Evolutionary conservation across 2,797 vertebrate genomes (phyloP), one percentile per base, ranked within the genome.

Genomic region (Neostethus bicornis): DNA sequence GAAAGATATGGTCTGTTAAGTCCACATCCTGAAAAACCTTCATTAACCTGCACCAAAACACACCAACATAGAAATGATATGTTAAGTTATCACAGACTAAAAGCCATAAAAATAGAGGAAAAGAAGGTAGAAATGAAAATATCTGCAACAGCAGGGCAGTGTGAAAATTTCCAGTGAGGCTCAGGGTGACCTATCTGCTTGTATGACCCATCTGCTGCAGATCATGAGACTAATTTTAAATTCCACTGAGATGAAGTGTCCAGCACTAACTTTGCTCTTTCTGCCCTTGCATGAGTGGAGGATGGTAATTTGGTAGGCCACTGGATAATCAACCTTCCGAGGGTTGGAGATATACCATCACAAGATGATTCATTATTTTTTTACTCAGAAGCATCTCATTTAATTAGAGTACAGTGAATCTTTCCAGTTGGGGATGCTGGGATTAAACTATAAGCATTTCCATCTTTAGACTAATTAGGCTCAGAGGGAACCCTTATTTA

Each of bases 171-270:
- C 52, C 58, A 17, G 51, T 4, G 49, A 46, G 64, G 31, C 32
- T 74, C 35, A 21, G 1, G 2, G 29, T 72, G 73, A 75, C 71
- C 73, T n/a, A 53, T 63, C 66, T 67, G 41, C 38, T 51, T 14
- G 31, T 26, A 12, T 70, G 65, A 80, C 65, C 74, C 53, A 74
- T 61, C 63, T 75, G 49, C 34, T 47, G 51, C 57, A 31, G 51
- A 66, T 65, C 57, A 66, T 57, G 51, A 69, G 54, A 53, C 76
- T 69, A 70, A 80, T 81, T 77, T 70, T 65, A 83, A 31, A 73
- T 73, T 76, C 80, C 63, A 34, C 57, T 2, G 60, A 80, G 73
- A 63, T 39, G 39, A 23, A 54, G 14, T 8, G 60, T 54, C 60
- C 42, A 8, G 59, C 55, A 61, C 56, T 2, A 7, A 31, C 62